Percentiles rank a stretch among this genome's conserved stretches.
phyloP scores from a whole-genome alignment of 2,113 vertebrate genomes.

The Capricornis sumatraensis region DNA sequence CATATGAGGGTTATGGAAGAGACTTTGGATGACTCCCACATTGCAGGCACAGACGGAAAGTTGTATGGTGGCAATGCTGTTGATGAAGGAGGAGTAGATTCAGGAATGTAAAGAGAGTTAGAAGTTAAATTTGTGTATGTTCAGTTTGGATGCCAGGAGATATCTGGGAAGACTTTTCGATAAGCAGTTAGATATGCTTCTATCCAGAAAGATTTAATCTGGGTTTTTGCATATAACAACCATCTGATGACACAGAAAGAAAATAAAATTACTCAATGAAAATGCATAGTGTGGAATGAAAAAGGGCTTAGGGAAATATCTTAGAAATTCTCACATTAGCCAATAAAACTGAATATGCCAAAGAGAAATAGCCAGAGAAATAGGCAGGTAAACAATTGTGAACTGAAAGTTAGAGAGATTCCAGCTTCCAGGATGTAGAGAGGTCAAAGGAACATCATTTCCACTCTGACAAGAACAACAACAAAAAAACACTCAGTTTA shows the following conservation, averaged over 20 bases:
- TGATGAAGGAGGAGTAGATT: not conserved
- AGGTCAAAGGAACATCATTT: not conserved
- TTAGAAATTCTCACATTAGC: not conserved
- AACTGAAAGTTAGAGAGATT: not conserved
- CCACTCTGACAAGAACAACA: not conserved
- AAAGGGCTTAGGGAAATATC: not conserved
- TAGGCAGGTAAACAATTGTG: not conserved
- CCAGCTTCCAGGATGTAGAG: not conserved
- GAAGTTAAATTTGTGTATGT: not conserved
- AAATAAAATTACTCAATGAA: not conserved
- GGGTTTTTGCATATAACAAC: not conserved
- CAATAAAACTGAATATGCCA: not conserved
- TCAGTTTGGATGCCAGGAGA: not conserved
- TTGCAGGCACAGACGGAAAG: not conserved
- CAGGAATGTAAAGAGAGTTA: not conserved
- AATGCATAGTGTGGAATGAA: not conserved
- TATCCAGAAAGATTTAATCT: not conserved
- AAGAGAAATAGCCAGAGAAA: not conserved
- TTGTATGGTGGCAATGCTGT: not conserved
- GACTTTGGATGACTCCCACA: not conserved
- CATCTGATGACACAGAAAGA: not conserved
- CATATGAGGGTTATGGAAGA: not conserved
- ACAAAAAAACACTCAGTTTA: too few species aligned
- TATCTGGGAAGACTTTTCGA: not conserved
- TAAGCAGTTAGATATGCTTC: not conserved